Evolutionary conservation across 1,140 invertebrate genomes (phyloP).

Genomic region (Heliothis virescens): DNA sequence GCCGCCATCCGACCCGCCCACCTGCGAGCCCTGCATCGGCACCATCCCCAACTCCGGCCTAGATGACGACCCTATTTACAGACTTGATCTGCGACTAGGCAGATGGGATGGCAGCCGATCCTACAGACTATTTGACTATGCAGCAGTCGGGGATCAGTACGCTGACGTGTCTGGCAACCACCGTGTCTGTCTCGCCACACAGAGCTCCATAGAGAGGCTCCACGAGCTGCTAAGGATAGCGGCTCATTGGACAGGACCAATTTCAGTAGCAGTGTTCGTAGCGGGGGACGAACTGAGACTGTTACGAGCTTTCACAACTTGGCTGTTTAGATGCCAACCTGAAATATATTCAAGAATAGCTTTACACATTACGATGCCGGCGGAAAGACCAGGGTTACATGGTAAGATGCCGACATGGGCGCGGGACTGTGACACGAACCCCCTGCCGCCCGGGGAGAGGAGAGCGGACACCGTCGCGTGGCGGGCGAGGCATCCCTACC

Average conservation of each 20-base stretch:
- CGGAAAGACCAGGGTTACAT: conserved; percentile 80
- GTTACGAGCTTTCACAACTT: conserved; percentile 90
- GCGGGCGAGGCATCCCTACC: conserved; percentile 91
- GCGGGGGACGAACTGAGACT: conserved; percentile 91
- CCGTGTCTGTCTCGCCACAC: conserved; percentile 92
- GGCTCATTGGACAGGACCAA: conserved; percentile 93
- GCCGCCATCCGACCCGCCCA: conserved; percentile 61
- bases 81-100: conserved; percentile 89
- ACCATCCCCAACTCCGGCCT: conserved; percentile 64
- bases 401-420: conserved; percentile 88
- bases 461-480: conserved; percentile 87
- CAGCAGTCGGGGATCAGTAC: conserved; percentile 89
- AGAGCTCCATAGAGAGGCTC: conserved; percentile 93
- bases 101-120: conserved; percentile 90
- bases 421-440: conserved; percentile 68
- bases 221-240: conserved; percentile 92
- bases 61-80: conserved; percentile 85
- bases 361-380: conserved; percentile 70
- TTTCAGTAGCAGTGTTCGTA: conserved; percentile 94
- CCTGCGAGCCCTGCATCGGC: conserved; percentile 80
- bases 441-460: conserved; percentile 76
- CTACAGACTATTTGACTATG: conserved; percentile 91
- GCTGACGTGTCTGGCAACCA: conserved; percentile 86
- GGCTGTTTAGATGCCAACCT: conserved; percentile 91
- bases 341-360: conserved; percentile 86